Conservation (phyloP, 2,797 vertebrate species). For the Gallinago solitaria region DNA sequence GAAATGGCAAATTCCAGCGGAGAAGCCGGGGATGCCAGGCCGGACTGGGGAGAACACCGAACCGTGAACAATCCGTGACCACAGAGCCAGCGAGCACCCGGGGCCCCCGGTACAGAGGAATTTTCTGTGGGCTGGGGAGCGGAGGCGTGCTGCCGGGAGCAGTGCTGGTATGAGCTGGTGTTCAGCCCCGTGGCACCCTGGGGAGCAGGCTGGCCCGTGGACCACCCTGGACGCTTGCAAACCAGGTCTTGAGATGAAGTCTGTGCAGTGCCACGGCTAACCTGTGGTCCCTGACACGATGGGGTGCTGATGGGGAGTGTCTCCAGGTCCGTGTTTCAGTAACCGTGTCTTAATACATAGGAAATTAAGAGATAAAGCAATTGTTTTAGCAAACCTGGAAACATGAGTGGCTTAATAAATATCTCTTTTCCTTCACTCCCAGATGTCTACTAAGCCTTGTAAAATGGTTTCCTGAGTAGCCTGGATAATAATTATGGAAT, state of each 20-base stretch:
- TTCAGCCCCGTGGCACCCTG: fast-evolving
- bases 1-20: conserved; percentile 27
- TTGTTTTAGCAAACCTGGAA: conserved; percentile 45
- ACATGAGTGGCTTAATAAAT: conserved; percentile 42
- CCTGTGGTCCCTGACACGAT: fast-evolving
- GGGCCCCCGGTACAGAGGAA: fast-evolving
- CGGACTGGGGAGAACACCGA: background rate
- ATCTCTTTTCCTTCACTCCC: conserved; percentile 1
- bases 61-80: fast-evolving
- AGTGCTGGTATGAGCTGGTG: fast-evolving
- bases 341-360: background rate
- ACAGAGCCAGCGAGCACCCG: fast-evolving
- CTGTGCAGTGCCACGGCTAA: background rate
- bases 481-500: conserved; percentile 4
- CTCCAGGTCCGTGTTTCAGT: background rate
- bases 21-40: background rate
- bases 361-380: conserved; percentile 38
- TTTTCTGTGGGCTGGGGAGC: background rate
- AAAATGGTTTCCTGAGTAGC: conserved; percentile 52
- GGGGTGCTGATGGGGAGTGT: background rate
- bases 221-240: background rate
- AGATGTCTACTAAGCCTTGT: conserved; percentile 54
- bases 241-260: background rate
- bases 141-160: fast-evolving
- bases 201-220: fast-evolving